Conservation (phyloP, 2,113 vertebrate genomes). For the Leptodactylus fuscus region DNA sequence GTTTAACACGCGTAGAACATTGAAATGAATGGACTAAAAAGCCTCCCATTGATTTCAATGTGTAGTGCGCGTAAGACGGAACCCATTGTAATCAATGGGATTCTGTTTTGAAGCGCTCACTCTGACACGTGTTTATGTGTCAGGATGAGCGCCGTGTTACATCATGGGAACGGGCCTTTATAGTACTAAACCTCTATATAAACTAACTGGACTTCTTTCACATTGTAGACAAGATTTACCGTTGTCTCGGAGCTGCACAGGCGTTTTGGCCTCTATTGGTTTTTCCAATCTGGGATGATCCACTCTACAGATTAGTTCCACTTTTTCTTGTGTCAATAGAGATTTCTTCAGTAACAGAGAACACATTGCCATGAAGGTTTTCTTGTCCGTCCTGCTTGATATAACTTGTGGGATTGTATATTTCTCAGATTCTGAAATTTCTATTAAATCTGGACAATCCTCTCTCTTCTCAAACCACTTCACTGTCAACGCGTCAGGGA, state of each 20-base stretch:
- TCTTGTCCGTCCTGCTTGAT: background rate
- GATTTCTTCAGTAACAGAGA: background rate
- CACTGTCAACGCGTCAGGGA: conserved; percentile 20
- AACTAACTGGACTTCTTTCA: background rate
- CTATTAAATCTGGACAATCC: background rate
- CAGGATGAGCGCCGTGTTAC: too few relatives aligned
- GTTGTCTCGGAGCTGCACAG: background rate
- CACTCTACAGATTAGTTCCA: conserved; percentile 26
- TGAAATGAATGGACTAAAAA: too few relatives aligned
- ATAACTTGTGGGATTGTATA: background rate
- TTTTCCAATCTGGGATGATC: conserved; percentile 25
- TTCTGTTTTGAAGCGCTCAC: too few relatives aligned
- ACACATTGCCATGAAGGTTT: background rate
- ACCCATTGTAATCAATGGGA: too few relatives aligned
- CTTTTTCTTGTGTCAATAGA: background rate
- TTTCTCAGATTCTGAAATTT: background rate
- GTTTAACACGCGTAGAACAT: too few relatives aligned
- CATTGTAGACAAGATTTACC: background rate
- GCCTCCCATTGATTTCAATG: too few relatives aligned
- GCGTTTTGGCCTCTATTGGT: background rate
- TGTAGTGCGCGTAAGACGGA: too few relatives aligned
- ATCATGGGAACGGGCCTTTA: too few relatives aligned
- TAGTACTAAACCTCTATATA: too few relatives aligned
- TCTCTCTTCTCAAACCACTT: conserved; percentile 33
- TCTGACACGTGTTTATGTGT: too few relatives aligned